These are phyloP conservation scores for Phalloptychus januarius DNA, from an alignment of 2,797 vertebrate genomes.

Conservation along the genomic window DNA sequence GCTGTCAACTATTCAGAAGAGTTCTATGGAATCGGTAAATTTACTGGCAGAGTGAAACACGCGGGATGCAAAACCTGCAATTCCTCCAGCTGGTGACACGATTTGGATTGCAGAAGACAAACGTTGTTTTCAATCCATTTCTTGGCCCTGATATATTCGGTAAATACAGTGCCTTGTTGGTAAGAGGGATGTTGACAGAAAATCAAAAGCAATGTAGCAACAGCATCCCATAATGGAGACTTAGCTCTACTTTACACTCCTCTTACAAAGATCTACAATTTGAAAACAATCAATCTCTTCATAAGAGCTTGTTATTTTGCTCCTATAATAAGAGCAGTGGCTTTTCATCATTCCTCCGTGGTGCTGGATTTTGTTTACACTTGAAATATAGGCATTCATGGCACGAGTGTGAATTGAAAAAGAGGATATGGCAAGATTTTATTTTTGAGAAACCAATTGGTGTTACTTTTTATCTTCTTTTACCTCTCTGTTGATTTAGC, in stretches of 20 bases:
- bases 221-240: constrained; percentile 81
- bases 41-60: constrained; percentile 68
- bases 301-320: constrained; percentile 83
- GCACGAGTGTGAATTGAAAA: constrained; percentile 54
- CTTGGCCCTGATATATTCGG: constrained; percentile 78
- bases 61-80: constrained; percentile 65
- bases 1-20: constrained; percentile 66
- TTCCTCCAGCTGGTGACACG: constrained; percentile 72
- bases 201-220: constrained; percentile 83
- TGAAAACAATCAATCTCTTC: constrained; percentile 85
- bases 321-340: constrained; percentile 79
- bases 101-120: constrained; percentile 72
- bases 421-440: constrained; percentile 58
- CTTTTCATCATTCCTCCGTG: constrained; percentile 76
- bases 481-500: constrained; percentile 48
- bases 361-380: constrained; percentile 74
- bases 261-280: constrained; percentile 83
- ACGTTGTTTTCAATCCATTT: constrained; percentile 80
- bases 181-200: constrained; percentile 84
- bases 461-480: constrained; percentile 31
- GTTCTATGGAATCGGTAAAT: constrained; percentile 63
- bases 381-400: constrained; percentile 67
- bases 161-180: constrained; percentile 76
- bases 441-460: constrained; percentile 62
- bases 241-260: constrained; percentile 85